These are phyloP conservation scores for Delphinapterus leucas DNA, from an alignment of 2,113 vertebrate species.

Conservation along the genomic window DNA sequence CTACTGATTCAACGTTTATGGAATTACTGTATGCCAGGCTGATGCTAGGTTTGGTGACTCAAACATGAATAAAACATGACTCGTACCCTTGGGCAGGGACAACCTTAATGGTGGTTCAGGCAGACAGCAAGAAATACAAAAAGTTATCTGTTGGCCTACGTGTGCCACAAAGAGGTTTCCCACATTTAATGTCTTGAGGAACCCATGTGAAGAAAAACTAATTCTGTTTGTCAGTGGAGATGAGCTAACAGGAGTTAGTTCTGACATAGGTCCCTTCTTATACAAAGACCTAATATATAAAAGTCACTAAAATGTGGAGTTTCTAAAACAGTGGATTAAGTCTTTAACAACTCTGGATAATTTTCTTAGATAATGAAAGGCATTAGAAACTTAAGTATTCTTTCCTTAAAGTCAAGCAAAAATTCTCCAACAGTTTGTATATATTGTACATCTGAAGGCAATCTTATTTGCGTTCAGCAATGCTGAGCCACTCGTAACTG, in stretches of 20 bases:
- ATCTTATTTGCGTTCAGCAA: background rate
- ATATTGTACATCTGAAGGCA: background rate
- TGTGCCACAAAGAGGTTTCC: background rate
- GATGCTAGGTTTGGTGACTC: background rate
- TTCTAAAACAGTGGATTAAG: conserved; percentile 55
- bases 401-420: conserved; percentile 59
- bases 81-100: background rate
- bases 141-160: background rate
- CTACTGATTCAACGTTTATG: conserved; percentile 2
- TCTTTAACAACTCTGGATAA: conserved; percentile 67
- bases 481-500: background rate
- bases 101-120: conserved; percentile 28
- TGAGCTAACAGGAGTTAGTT: conserved; percentile 1
- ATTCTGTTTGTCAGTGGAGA: background rate
- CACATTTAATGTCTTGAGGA: conserved; percentile 8
- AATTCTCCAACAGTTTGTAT: background rate
- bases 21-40: background rate
- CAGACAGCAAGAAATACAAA: conserved; percentile 2
- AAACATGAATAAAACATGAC: conserved; percentile 51
- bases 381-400: conserved; percentile 58
- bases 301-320: conserved; percentile 22
- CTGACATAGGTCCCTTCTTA: background rate
- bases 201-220: conserved; percentile 19
- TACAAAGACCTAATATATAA: background rate
- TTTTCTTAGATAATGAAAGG: conserved; percentile 69